Percentiles rank a stretch among this genome's conserved stretches.
phyloP scores from a whole-genome alignment of 2,888 invertebrate genomes.

The Eristalinus sepulchralis region DNA sequence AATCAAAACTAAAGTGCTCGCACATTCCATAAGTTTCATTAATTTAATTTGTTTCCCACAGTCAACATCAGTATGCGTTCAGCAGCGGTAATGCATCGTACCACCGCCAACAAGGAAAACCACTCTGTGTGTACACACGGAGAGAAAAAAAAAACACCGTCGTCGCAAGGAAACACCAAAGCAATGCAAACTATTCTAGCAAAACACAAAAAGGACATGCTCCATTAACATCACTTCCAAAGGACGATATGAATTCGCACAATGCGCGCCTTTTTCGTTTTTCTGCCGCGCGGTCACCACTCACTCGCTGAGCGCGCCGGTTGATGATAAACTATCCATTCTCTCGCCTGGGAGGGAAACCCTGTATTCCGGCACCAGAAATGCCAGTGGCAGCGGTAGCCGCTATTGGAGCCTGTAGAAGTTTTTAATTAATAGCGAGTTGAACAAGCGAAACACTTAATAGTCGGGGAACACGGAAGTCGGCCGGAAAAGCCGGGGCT shows the following conservation, averaged over 20 bases:
- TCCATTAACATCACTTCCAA: constrained; percentile 23
- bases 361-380: not conserved
- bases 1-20: too few species aligned
- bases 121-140: not conserved
- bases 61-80: not conserved
- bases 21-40: not conserved
- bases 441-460: constrained; percentile 35
- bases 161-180: constrained; percentile 3
- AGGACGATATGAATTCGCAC: constrained; percentile 15
- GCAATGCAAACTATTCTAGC: constrained; percentile 19
- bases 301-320: not conserved
- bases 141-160: not conserved
- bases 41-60: not conserved
- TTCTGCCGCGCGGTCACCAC: constrained; percentile 3
- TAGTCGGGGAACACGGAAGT: constrained; percentile 10
- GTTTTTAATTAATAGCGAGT: constrained; percentile 30
- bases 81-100: not conserved
- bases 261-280: not conserved
- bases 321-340: not conserved
- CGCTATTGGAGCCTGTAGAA: not conserved
- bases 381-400: too few species aligned
- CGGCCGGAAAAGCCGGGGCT: constrained; percentile 15
- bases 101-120: not conserved
- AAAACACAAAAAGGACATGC: constrained; percentile 37
- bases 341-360: not conserved